Evolutionary conservation across 53 echinoderm and acorn worm species (phyloP), one percentile per base, ranked within the genome.

Genomic region (Stichopus horrens): DNA sequence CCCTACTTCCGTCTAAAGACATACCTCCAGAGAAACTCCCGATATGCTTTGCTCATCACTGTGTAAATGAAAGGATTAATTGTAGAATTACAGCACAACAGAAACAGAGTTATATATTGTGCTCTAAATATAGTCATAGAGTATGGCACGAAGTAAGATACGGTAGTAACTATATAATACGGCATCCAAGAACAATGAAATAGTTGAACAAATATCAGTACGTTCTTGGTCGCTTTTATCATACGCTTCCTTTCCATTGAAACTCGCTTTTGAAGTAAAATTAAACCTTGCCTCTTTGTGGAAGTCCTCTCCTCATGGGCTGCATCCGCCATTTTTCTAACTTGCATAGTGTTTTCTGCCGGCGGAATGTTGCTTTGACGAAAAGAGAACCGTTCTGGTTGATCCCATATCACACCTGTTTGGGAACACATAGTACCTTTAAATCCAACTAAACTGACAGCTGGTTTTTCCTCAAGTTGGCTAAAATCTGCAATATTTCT

Each of bases 21-120:
- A 71, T 2, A 71, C 16, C 5, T 18, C 5, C 14, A 5, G 6
- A 85, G 71, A 52, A 85, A 66, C 8, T 87, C 75, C 52, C 87
- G 74, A 74, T 87, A 87, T 2, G 74, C 75, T 23, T 74, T 54
- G 13, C 87, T 87, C 87, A 87, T 87, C 2, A 74, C 75, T 4
- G 75, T 55, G 73, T 87, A 87, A 3, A 87, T n/a, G 58, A 87
- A 75, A 19, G 87, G 87, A 37, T 87, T 87, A 14, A 87, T 52
- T 7, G 54, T 7, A 5, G 87, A 87, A 21, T 87, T 87, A 16
- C 51, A 87, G 16, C 87, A 87, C 56, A 87, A 57, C 21, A 87
- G 21, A 20, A 87, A 11, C 54, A 58, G 54, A 54, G 57, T 57
- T 54, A 87, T 53, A 74, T 21, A 22, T 55, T 74, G 56, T 9